These are phyloP conservation scores for Corapipo altera DNA, from an alignment of 2,113 vertebrate genomes.

Conservation along the genomic window DNA sequence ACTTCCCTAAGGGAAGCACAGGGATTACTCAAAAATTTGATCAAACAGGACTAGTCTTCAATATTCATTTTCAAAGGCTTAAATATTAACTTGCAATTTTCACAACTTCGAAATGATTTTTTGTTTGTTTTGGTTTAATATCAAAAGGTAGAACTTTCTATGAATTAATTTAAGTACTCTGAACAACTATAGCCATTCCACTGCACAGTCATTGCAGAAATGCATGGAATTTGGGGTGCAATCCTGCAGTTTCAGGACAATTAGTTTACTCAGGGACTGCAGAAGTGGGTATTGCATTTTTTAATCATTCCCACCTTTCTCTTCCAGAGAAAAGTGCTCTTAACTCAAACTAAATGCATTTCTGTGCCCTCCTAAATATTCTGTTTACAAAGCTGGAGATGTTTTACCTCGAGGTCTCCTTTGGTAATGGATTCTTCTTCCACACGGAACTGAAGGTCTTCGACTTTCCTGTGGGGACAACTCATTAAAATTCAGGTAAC, in stretches of 20 bases:
- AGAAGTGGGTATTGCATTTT: not conserved
- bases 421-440: slow-evolving; percentile 99
- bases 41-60: not conserved
- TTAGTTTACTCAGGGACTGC: not conserved
- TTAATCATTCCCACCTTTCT: not conserved
- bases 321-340: not conserved
- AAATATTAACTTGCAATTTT: slow-evolving; percentile 31
- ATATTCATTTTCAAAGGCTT: not conserved
- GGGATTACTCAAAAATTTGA: not conserved
- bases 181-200: not conserved
- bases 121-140: not conserved
- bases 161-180: not conserved
- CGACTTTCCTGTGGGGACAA: slow-evolving; percentile 87
- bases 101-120: not conserved
- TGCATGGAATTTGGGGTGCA: not conserved
- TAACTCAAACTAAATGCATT: not conserved
- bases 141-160: not conserved
- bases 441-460: slow-evolving; percentile 97
- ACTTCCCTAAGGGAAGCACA: not conserved
- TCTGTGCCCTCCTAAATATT: not conserved
- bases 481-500: slow-evolving; percentile 15
- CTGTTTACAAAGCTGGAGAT: not conserved
- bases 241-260: not conserved
- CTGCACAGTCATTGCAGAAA: not conserved
- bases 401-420: slow-evolving; percentile 98